Percentiles rank a stretch among this genome's conserved stretches.
phyloP scores from a whole-genome alignment of 2,113 vertebrate species.

The Mormyrus lacerda region DNA sequence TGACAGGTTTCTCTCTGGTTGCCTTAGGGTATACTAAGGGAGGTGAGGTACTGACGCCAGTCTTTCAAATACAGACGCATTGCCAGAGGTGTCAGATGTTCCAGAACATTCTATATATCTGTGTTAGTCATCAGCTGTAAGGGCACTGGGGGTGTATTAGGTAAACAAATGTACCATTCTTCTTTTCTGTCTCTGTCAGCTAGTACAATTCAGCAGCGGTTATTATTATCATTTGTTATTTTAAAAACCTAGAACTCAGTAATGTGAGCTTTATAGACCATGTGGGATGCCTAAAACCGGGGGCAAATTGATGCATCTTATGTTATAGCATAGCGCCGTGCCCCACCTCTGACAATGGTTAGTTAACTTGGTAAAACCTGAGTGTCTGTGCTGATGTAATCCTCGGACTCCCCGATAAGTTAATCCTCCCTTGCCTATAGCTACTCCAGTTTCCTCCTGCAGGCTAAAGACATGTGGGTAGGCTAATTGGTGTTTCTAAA shows the following conservation, averaged over 20 bases:
- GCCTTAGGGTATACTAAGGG: background rate
- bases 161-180: background rate
- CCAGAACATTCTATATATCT: background rate
- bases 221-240: constrained; percentile 8
- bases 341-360: background rate
- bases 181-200: background rate
- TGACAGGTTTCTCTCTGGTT: background rate
- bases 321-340: background rate
- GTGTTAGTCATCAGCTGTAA: background rate
- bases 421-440: background rate
- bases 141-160: background rate
- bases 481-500: background rate
- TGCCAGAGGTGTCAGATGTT: background rate
- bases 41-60: background rate
- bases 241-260: background rate
- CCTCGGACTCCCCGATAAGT: background rate
- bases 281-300: background rate
- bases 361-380: background rate
- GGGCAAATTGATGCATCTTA: background rate
- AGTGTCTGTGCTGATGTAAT: background rate
- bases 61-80: background rate
- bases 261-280: background rate
- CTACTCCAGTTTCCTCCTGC: background rate
- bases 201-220: background rate
- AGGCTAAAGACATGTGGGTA: background rate